phyloP scores from a whole-genome alignment of 1,140 invertebrate species.

The Drosophila truncata region DNA sequence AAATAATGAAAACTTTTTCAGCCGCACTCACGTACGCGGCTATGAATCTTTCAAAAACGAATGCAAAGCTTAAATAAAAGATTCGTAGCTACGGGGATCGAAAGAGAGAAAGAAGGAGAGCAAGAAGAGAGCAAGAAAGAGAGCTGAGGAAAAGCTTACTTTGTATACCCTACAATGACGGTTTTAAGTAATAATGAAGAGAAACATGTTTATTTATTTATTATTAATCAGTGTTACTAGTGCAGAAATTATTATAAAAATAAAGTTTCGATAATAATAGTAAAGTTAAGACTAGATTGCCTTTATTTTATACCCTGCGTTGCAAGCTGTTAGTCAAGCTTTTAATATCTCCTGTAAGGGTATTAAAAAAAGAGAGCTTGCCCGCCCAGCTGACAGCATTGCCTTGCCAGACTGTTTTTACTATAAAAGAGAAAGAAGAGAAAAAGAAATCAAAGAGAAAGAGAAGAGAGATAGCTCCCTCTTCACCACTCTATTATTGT shows the following conservation, averaged over 20 bases:
- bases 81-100: conserved; percentile 12
- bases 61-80: conserved; percentile 31
- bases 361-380: conserved; percentile 12
- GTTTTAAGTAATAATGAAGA: background rate
- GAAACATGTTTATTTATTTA: no score
- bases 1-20: conserved; percentile 46
- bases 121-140: conserved; percentile 10
- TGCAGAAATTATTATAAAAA: no score
- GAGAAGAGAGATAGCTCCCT: background rate
- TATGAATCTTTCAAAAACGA: conserved; percentile 65
- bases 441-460: conserved; percentile 13
- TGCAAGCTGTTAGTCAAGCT: background rate
- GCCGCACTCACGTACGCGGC: conserved; percentile 67
- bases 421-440: conserved; percentile 5
- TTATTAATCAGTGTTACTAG: no score
- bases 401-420: conserved; percentile 17
- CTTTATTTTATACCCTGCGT: background rate
- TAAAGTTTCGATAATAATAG: background rate
- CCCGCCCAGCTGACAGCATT: conserved; percentile 42
- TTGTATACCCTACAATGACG: background rate
- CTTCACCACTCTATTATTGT: background rate
- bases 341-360: background rate
- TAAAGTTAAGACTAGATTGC: background rate
- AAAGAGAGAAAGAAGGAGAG: conserved; percentile 4
- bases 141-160: background rate